Conservation (phyloP, 2,888 invertebrate genomes). For the Drosophila birchii region DNA sequence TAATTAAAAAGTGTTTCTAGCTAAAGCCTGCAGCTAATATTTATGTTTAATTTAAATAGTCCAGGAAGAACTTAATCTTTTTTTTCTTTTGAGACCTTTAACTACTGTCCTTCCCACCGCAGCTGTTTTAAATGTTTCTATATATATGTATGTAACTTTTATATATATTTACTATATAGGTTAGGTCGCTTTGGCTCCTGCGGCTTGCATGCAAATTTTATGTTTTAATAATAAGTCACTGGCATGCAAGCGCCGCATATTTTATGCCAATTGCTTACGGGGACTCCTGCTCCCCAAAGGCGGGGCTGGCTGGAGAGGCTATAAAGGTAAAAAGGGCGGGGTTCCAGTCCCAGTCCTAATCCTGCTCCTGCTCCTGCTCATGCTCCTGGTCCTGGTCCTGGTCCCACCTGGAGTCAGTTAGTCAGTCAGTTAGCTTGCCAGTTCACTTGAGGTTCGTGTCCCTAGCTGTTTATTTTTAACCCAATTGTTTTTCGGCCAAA, state of each 20-base stretch:
- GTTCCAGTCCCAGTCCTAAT: not conserved
- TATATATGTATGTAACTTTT: not conserved
- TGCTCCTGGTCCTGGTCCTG: not conserved
- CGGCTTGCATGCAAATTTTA: slow-evolving; percentile 78
- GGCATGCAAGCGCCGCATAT: slow-evolving; percentile 78
- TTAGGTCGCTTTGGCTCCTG: slow-evolving; percentile 57
- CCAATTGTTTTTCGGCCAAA: slow-evolving; percentile 43
- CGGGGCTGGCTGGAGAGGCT: not conserved
- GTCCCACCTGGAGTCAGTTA: slow-evolving; percentile 32
- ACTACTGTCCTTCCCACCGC: slow-evolving; percentile 11
- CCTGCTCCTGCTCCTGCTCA: not conserved
- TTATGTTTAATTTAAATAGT: too few species aligned
- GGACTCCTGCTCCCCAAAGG: not conserved
- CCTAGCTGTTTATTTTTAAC: slow-evolving; percentile 46
- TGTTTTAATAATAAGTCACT: slow-evolving; percentile 80
- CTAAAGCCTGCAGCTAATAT: too few species aligned
- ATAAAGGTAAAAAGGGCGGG: not conserved
- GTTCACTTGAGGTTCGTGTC: slow-evolving; percentile 24
- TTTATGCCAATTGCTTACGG: slow-evolving; percentile 72
- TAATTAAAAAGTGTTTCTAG: too few species aligned
- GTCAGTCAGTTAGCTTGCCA: slow-evolving; percentile 4
- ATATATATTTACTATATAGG: slow-evolving; percentile 26
- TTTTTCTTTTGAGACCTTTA: not conserved
- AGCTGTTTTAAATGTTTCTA: slow-evolving; percentile 7
- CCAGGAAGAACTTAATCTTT: not conserved